phyloP scores from a whole-genome alignment of 2,113 vertebrate species.

The Macheiramphus alcinus region DNA sequence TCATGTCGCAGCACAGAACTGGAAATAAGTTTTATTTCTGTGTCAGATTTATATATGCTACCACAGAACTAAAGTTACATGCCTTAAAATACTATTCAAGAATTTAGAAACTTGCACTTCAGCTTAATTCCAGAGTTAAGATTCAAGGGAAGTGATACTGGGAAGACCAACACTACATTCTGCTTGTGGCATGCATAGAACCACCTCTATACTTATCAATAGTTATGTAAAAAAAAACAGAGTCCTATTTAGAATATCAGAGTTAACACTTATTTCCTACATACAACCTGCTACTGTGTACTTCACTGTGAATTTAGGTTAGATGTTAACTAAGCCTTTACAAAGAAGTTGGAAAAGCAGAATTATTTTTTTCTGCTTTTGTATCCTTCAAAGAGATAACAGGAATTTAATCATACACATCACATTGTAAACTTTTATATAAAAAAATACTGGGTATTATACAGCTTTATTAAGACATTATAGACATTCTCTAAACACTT shows the following conservation, averaged over 20 bases:
- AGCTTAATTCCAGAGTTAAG: neutral
- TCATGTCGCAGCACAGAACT: neutral
- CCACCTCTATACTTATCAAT: neutral
- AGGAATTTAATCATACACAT: neutral
- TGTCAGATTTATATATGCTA: neutral
- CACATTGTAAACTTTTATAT: neutral
- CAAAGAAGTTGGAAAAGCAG: neutral
- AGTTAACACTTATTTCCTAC: neutral
- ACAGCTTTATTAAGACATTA: slow-evolving; percentile 25
- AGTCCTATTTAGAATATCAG: neutral
- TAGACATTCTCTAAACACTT: neutral
- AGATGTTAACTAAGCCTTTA: neutral
- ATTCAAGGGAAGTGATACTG: neutral
- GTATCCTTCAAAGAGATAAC: neutral
- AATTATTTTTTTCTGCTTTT: neutral
- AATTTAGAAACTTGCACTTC: neutral
- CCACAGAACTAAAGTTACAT: neutral
- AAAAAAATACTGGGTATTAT: neutral
- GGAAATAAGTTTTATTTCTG: neutral
- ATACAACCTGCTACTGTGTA: neutral
- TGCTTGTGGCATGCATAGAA: neutral
- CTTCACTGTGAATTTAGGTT: neutral
- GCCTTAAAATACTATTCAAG: neutral
- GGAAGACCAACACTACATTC: neutral
- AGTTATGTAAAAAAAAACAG: neutral